A percentile compares a stretch with the other conserved stretches of the same genome.
Conservation (phyloP, 2,113 vertebrate species). For the Arothron firmamentum region DNA sequence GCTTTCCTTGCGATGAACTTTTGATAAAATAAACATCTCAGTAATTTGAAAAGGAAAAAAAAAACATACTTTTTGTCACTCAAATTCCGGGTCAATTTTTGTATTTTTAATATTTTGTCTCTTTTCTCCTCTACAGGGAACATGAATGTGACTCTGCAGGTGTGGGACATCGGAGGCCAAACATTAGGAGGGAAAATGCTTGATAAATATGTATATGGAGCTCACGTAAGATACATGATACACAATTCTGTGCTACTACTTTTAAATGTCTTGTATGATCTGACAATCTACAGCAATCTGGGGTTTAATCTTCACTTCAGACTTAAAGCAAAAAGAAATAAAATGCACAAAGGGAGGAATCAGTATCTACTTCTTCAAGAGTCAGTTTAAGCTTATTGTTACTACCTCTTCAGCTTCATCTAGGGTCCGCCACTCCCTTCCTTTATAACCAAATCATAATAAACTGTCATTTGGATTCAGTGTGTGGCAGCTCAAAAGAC, state of each 20-base stretch:
- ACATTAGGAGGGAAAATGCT: conserved; percentile 97
- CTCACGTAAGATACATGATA: conserved; percentile 74
- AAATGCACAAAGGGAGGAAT: conserved; percentile 19
- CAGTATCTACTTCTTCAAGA: conserved; percentile 11
- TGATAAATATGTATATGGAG: conserved; percentile 98
- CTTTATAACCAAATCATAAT: conserved; percentile 43
- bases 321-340: conserved; percentile 6
- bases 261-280: too few relatives aligned
- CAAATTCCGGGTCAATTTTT: neutral
- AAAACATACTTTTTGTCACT: conserved; percentile 17
- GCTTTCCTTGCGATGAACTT: conserved; percentile 26
- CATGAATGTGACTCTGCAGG: conserved; percentile 93
- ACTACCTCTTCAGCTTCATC: conserved; percentile 21
- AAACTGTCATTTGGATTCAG: conserved; percentile 37
- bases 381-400: conserved; percentile 39
- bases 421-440: conserved; percentile 34
- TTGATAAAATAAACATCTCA: conserved; percentile 34
- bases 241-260: neutral
- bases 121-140: conserved; percentile 80
- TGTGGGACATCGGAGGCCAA: conserved; percentile 99
- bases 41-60: conserved; percentile 31
- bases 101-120: conserved; percentile 9
- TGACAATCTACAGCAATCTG: too few relatives aligned
- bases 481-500: conserved; percentile 10
- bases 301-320: neutral